Evolutionary conservation across 2,113 vertebrate genomes (phyloP).

Genomic region (Synodontis membranacea): DNA sequence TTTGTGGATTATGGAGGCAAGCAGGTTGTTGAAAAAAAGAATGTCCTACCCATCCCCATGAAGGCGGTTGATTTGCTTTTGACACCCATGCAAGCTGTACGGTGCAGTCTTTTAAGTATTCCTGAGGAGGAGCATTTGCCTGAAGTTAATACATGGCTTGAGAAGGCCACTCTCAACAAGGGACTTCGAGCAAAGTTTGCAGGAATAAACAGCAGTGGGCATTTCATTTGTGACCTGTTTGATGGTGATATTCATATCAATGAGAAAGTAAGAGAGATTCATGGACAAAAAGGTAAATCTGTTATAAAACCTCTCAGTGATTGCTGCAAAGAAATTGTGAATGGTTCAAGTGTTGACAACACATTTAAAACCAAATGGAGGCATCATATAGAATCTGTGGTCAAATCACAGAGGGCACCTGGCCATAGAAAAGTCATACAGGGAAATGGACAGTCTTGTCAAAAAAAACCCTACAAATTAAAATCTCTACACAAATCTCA

Average conservation of each 20-base stretch:
- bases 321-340: background rate
- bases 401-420: background rate
- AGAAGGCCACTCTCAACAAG: conserved; percentile 72
- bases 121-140: conserved; percentile 63
- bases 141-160: conserved; percentile 79
- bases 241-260: conserved; percentile 79
- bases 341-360: background rate
- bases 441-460: background rate
- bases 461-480: background rate
- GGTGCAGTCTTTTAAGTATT: conserved; percentile 75
- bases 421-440: background rate
- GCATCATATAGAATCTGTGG: background rate
- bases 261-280: conserved; percentile 77
- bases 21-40: conserved; percentile 71
- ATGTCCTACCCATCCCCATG: conserved; percentile 76
- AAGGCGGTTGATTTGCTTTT: conserved; percentile 77
- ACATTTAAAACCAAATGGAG: background rate
- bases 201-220: conserved; percentile 73
- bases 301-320: background rate
- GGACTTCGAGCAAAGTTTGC: conserved; percentile 74
- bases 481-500: background rate
- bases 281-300: conserved; percentile 29
- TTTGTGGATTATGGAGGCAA: conserved; percentile 93
- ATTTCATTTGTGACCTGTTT: conserved; percentile 80
- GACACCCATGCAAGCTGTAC: conserved; percentile 88